Conservation (phyloP, 2,113 vertebrate species). For the Varanus komodoensis region DNA sequence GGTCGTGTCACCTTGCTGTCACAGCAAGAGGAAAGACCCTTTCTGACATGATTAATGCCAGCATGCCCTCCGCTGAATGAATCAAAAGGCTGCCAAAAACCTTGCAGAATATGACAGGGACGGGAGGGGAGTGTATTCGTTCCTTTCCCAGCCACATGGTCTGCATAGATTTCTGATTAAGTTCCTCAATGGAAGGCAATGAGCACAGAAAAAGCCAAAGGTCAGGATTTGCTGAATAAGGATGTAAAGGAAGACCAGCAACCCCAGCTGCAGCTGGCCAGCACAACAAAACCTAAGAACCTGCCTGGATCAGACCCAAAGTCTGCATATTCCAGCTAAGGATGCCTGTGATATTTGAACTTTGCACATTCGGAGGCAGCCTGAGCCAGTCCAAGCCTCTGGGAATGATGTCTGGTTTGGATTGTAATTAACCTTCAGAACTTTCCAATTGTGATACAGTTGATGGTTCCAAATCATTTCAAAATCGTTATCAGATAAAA, state of each 20-base stretch:
- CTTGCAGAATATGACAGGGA: neutral
- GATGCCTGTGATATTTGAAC: neutral
- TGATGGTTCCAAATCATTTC: too few relatives aligned
- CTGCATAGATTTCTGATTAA: slow-evolving; percentile 14
- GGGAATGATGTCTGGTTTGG: too few relatives aligned
- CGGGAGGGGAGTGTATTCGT: too few relatives aligned
- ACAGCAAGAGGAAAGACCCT: slow-evolving; percentile 59
- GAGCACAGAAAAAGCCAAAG: neutral
- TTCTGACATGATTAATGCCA: slow-evolving; percentile 73
- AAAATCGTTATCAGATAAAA: too few relatives aligned
- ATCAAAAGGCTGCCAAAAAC: slow-evolving; percentile 13
- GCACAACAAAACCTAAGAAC: neutral
- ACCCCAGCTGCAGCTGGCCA: too few relatives aligned
- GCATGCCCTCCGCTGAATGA: slow-evolving; percentile 52
- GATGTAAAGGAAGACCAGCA: neutral
- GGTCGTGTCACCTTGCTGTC: slow-evolving; percentile 68
- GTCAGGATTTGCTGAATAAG: neutral
- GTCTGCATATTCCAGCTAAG: neutral
- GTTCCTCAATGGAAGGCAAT: neutral
- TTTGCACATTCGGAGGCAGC: too few relatives aligned
- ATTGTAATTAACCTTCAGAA: too few relatives aligned
- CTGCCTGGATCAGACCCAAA: neutral
- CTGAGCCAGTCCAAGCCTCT: too few relatives aligned
- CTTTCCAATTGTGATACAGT: too few relatives aligned
- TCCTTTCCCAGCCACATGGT: neutral